Evolutionary conservation across 2,113 vertebrate genomes (phyloP).

Genomic region (Cynocephalus volans): DNA sequence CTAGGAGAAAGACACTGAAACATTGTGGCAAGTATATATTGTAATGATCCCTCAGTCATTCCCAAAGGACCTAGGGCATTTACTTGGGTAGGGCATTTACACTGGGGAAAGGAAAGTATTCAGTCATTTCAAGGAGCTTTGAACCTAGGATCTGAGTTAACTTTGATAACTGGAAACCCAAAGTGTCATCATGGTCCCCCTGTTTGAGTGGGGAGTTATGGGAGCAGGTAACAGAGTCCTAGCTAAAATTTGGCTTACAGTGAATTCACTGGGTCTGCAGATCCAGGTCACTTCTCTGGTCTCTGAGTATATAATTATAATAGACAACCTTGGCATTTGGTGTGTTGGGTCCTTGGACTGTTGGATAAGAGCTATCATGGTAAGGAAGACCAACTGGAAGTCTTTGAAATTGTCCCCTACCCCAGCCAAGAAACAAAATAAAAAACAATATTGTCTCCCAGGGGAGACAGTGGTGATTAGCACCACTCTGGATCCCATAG

Average conservation of each 20-base stretch:
- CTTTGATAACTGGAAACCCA: not conserved
- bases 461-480: not conserved
- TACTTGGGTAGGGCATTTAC: not conserved
- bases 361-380: slow-evolving; percentile 18
- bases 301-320: not conserved
- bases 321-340: not conserved
- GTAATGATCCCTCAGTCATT: not conserved
- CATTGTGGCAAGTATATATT: not conserved
- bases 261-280: slow-evolving; percentile 4
- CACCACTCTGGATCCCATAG: not conserved
- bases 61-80: not conserved
- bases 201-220: not conserved
- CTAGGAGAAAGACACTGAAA: not conserved
- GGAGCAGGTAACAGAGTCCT: not conserved
- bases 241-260: not conserved
- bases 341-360: not conserved
- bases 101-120: not conserved
- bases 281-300: not conserved
- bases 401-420: not conserved
- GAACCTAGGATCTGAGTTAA: not conserved
- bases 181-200: not conserved
- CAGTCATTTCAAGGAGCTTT: slow-evolving; percentile 2
- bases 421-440: not conserved
- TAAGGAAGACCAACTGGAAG: not conserved
- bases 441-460: not conserved